Percentiles rank a stretch among this genome's conserved stretches.
phyloP scores from a whole-genome alignment of 2,888 invertebrate genomes.

The Drosophila emarginata region DNA sequence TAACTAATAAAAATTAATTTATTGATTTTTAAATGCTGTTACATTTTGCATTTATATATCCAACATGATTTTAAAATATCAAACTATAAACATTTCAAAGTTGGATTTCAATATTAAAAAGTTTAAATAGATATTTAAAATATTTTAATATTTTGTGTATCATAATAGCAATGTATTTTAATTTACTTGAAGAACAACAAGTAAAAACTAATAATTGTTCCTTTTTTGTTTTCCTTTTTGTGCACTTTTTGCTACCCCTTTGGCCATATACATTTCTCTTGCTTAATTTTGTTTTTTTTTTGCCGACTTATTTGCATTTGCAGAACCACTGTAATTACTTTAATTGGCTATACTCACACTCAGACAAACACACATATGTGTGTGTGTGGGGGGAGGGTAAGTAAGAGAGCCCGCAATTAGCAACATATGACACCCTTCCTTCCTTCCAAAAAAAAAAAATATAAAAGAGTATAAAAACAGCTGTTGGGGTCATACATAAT shows the following conservation, averaged over 20 bases:
- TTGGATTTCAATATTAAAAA: too few species aligned
- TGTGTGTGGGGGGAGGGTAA: background rate
- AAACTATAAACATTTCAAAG: too few species aligned
- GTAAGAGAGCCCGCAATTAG: conserved; percentile 35
- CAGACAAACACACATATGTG: background rate
- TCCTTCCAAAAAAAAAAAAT: background rate
- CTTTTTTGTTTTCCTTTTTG: background rate
- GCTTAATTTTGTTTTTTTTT: background rate
- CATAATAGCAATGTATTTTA: too few species aligned
- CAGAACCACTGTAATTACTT: conserved; percentile 8
- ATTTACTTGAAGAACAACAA: background rate
- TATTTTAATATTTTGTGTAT: too few species aligned
- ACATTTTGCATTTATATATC: too few species aligned
- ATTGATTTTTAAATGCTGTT: too few species aligned
- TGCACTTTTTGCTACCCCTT: background rate
- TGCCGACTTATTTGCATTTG: conserved; percentile 6
- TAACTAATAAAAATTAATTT: too few species aligned
- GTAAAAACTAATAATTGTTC: background rate
- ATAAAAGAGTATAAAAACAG: conserved; percentile 41
- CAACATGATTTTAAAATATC: too few species aligned
- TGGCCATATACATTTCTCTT: background rate
- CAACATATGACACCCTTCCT: conserved; percentile 37
- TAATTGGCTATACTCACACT: conserved; percentile 3
- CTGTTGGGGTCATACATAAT: conserved; percentile 44
- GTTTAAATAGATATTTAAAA: too few species aligned